Evolutionary conservation across 2,888 invertebrate genomes (phyloP), one percentile per base, ranked within the genome.

Genomic region (Tholera decimalis): DNA sequence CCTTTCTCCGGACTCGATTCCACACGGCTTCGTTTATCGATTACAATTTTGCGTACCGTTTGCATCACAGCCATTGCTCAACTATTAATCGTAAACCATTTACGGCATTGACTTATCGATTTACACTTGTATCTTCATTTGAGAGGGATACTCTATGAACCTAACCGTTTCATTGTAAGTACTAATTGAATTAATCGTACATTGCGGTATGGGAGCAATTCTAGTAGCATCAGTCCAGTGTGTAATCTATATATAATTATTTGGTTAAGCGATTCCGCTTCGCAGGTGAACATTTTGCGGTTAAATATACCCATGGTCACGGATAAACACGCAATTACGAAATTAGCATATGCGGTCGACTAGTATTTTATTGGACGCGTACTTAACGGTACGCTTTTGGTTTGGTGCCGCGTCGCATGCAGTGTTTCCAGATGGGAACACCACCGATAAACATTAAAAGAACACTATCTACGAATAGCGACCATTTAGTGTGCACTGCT

Each of bases 271-370:
- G 80, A 82, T 84, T 85, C 79, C 77, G 81, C 79, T 77, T 80
- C 72, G 74, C 74, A 80, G 72, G 71, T 73, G 81, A 79, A 75
- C 74, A 83, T 85, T 83, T 83, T 77, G 79, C 84, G 75, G 87
- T 78, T 83, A 84, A 85, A 86, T 83, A 85, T 84, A 85, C 71
- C 81, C 79, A 77, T 84, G 85, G 89, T 87, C 84, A 87, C 85
- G 88, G 89, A 88, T 91, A 88, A 91, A 90, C 89, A 88, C 80
- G 89, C 88, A 89, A 92, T 92, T 93, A 92, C 88, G 77, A 87
- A 88, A 93, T 93, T 91, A 91, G 88, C 92, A 92, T 93, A 93
- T 82, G 85, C 83, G 87, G 83, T 77, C 69, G 65, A 73, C 86
- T 85, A 86, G 86, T 85, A 89, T 88, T 89, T 90, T 89, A 90